Evolutionary conservation across 2,797 vertebrate genomes (phyloP).

Genomic region (Gambelia wislizenii): DNA sequence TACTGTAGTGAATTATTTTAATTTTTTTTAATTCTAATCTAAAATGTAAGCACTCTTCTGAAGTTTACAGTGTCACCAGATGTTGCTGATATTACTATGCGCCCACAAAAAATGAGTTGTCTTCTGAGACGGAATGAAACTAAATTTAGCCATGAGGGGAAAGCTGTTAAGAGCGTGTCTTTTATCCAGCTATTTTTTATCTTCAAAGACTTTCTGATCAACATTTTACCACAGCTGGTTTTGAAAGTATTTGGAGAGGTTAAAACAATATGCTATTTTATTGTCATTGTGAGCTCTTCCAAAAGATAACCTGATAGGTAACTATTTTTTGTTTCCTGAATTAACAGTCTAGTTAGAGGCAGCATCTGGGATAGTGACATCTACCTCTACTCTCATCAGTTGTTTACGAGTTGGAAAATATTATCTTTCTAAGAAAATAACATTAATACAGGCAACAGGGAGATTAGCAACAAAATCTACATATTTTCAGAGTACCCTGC

Average conservation of each 20-base stretch:
- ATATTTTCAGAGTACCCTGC: background rate
- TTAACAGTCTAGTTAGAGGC: constrained; percentile 60
- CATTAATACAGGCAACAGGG: background rate
- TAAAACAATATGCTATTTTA: constrained; percentile 47
- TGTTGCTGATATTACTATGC: constrained; percentile 15
- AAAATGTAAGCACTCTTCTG: constrained; percentile 43
- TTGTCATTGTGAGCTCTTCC: constrained; percentile 48
- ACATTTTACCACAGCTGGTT: constrained; percentile 29
- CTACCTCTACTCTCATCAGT: constrained; percentile 60
- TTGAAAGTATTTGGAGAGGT: constrained; percentile 47
- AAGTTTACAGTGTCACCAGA: background rate
- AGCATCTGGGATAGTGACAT: constrained; percentile 51
- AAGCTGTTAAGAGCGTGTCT: constrained; percentile 6
- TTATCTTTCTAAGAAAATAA: constrained; percentile 33
- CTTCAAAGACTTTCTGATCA: constrained; percentile 44
- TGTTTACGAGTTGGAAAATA: constrained; percentile 54
- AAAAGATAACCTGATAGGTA: constrained; percentile 58
- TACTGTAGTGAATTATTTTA: background rate
- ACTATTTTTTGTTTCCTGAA: constrained; percentile 54
- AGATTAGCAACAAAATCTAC: constrained; percentile 1
- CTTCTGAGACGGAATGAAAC: constrained; percentile 25
- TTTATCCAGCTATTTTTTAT: constrained; percentile 41
- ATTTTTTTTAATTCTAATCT: constrained; percentile 37
- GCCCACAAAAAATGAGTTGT: constrained; percentile 4
- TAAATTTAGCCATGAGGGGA: background rate